Percentiles rank a stretch among this genome's conserved stretches.
Conservation (phyloP, 2,797 vertebrate genomes). For the Hoplostethus mediterraneus region DNA sequence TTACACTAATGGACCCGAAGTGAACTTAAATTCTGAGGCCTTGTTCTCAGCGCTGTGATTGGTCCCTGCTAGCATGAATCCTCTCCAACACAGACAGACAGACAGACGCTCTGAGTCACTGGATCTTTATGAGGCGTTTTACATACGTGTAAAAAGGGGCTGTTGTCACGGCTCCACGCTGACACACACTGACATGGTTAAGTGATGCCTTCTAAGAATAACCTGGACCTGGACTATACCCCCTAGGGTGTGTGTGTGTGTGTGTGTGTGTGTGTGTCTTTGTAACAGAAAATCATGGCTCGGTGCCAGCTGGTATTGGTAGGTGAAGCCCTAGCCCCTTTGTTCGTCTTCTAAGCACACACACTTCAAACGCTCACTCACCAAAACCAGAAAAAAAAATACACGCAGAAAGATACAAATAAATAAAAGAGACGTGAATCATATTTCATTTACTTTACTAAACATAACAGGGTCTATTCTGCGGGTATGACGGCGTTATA, state of each 20-base stretch:
- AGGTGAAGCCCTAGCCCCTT: no score
- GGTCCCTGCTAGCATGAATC: constrained; percentile 41
- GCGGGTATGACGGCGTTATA: no score
- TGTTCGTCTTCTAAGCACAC: no score
- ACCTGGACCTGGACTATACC: constrained; percentile 19
- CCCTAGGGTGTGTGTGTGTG: constrained; percentile 4
- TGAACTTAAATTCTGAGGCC: constrained; percentile 45
- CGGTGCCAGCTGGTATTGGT: neutral
- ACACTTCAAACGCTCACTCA: no score
- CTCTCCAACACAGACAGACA: constrained; percentile 42
- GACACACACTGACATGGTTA: neutral
- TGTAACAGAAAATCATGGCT: constrained; percentile 1
- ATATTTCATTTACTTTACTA: no score
- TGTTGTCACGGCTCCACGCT: constrained; percentile 57
- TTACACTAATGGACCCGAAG: constrained; percentile 63
- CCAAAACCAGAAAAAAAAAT: no score
- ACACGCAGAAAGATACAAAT: no score
- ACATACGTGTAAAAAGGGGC: constrained; percentile 65
- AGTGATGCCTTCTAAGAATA: constrained; percentile 27
- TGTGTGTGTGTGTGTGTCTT: constrained; percentile 22
- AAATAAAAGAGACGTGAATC: no score
- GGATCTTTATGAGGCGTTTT: constrained; percentile 77
- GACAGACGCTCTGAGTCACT: constrained; percentile 69
- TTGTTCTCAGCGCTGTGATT: constrained; percentile 62
- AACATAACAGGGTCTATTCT: no score